Evolutionary conservation across 2,888 invertebrate genomes (phyloP).

Genomic region (Chloromyia formosa): DNA sequence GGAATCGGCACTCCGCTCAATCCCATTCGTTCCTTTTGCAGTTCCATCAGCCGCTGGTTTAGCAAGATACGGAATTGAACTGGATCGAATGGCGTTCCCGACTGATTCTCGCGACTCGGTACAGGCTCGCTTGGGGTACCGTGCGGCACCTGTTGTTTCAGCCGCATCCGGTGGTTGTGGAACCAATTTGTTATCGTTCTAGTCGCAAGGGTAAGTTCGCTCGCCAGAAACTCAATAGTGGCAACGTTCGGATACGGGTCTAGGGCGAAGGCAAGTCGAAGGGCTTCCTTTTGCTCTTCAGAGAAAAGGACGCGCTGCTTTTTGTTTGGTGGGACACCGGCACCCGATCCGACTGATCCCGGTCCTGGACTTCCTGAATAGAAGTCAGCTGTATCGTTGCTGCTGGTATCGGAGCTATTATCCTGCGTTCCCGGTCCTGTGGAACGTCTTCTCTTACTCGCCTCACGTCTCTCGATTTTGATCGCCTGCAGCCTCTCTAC

Average conservation of each 20-base stretch:
- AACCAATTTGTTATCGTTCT: constrained; percentile 99
- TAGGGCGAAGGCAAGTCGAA: constrained; percentile 90
- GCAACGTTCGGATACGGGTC: constrained; percentile 98
- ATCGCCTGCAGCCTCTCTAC: constrained; percentile 90
- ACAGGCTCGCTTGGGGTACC: constrained; percentile 76
- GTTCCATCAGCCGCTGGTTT: constrained; percentile 87
- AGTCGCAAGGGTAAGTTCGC: constrained; percentile 88
- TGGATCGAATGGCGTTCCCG: constrained; percentile 85
- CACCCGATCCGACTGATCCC: constrained; percentile 64
- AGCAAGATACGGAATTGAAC: constrained; percentile 89
- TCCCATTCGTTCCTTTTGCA: constrained; percentile 86
- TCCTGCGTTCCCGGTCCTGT: constrained; percentile 83
- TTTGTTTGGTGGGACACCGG: constrained; percentile 85
- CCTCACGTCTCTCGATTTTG: constrained; percentile 90
- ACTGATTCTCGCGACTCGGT: constrained; percentile 75
- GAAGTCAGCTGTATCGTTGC: constrained; percentile 88
- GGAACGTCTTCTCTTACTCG: constrained; percentile 87
- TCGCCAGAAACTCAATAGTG: constrained; percentile 94
- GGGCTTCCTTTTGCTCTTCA: constrained; percentile 97
- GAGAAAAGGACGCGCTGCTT: constrained; percentile 96
- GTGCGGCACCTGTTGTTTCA: constrained; percentile 90
- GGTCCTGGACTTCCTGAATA: constrained; percentile 87
- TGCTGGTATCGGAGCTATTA: constrained; percentile 87
- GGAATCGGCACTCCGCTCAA: constrained; percentile 79
- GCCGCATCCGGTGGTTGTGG: constrained; percentile 98